phyloP scores from a whole-genome alignment of 2,797 vertebrate genomes.

The Threskiornis aethiopicus region DNA sequence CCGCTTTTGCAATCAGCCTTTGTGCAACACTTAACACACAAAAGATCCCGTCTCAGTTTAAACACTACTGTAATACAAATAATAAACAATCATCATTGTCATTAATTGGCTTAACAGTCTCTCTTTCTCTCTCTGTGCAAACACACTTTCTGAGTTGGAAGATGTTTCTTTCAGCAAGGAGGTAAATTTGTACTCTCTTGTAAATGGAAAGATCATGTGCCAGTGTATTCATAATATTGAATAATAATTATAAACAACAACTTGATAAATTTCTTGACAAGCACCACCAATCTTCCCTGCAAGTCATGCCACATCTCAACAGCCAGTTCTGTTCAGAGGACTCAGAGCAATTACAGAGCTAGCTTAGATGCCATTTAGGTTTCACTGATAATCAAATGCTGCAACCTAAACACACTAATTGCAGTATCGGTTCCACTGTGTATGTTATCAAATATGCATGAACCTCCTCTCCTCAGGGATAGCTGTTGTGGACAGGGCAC shows the following conservation, averaged over 20 bases:
- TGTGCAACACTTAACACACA: background rate
- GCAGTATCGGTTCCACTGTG: background rate
- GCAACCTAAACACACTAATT: background rate
- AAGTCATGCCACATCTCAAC: background rate
- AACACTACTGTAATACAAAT: background rate
- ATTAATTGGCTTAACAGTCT: constrained; percentile 4
- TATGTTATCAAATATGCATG: background rate
- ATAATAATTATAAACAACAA: background rate
- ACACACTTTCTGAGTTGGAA: background rate
- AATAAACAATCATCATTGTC: constrained; percentile 40
- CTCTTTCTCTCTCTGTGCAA: background rate
- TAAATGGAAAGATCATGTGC: background rate
- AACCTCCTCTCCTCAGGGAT: background rate
- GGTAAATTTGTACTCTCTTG: background rate
- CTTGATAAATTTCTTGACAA: background rate
- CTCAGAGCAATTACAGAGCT: background rate
- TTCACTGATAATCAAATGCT: background rate
- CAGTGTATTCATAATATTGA: background rate
- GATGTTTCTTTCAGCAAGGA: background rate
- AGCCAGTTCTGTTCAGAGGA: background rate
- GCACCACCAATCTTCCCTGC: background rate
- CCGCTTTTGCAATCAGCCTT: background rate
- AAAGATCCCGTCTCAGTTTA: background rate
- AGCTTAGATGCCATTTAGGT: background rate
- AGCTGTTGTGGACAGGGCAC: background rate